These are phyloP conservation scores for Zhuqinia jingwanae DNA, from an alignment of 2,888 invertebrate genomes.

Conservation along the genomic window DNA sequence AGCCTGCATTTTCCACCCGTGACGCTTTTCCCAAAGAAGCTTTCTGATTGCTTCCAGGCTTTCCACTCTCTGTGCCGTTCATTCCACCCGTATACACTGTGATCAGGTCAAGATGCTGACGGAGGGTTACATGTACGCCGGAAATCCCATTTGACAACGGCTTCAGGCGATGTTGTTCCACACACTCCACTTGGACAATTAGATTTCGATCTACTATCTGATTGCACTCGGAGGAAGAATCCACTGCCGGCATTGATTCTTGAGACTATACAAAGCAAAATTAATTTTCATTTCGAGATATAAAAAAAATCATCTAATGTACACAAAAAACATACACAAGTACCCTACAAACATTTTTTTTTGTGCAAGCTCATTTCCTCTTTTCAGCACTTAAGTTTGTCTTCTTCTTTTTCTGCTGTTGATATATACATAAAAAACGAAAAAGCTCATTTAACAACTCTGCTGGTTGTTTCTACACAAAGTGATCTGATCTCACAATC, in stretches of 20 bases:
- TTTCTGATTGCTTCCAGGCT: slow-evolving; percentile 53
- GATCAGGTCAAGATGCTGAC: slow-evolving; percentile 82
- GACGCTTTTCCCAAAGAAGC: slow-evolving; percentile 9
- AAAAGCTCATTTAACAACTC: too few relatives aligned
- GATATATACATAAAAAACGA: too few relatives aligned
- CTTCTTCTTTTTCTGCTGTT: too few relatives aligned
- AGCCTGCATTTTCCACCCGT: slow-evolving; percentile 53
- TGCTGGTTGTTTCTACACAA: too few relatives aligned
- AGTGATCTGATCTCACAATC: too few relatives aligned
- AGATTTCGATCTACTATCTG: slow-evolving; percentile 89
- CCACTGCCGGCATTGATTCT: slow-evolving; percentile 88
- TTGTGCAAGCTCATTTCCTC: too few relatives aligned
- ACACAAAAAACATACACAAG: too few relatives aligned
- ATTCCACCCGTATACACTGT: slow-evolving; percentile 69
- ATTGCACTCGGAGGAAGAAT: slow-evolving; percentile 87
- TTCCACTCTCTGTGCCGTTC: slow-evolving; percentile 44
- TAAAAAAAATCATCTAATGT: too few relatives aligned
- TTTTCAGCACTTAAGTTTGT: too few relatives aligned
- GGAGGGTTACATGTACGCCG: slow-evolving; percentile 87
- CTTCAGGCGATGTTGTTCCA: slow-evolving; percentile 87
- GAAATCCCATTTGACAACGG: slow-evolving; percentile 89
- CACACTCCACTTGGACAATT: slow-evolving; percentile 87
- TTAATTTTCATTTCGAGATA: too few relatives aligned
- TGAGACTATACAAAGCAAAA: slow-evolving; percentile 83
- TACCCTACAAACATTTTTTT: too few relatives aligned